Percentiles rank a stretch among this genome's conserved stretches.
Evolutionary conservation across 2,113 vertebrate genomes (phyloP).

Genomic region (Oceanites oceanicus): DNA sequence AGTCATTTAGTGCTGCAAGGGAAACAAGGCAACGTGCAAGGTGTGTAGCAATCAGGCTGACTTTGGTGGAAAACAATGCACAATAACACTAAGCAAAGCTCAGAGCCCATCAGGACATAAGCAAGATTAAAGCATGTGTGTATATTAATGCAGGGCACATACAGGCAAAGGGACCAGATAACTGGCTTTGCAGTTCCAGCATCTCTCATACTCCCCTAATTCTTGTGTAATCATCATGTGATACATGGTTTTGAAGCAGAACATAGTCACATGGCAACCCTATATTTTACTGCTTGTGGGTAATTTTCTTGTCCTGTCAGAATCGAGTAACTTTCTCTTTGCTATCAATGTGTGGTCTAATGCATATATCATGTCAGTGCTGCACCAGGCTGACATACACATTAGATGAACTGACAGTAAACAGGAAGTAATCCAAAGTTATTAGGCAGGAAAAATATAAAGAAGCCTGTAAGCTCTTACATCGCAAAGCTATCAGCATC

Average conservation of each 20-base stretch:
- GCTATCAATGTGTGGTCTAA: conserved; percentile 47
- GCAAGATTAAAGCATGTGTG: neutral
- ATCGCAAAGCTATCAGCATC: neutral
- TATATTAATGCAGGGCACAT: neutral
- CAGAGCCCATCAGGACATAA: neutral
- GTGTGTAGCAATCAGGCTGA: neutral
- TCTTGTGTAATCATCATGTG: neutral
- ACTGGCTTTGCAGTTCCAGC: neutral
- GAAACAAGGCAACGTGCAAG: neutral
- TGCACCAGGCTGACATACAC: conserved; percentile 5
- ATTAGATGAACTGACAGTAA: conserved; percentile 49
- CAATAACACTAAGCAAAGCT: neutral
- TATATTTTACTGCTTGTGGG: conserved; percentile 34
- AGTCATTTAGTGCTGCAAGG: neutral
- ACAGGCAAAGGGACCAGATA: neutral
- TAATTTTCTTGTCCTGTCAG: conserved; percentile 63
- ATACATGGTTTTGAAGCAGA: neutral
- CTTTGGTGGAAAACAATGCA: neutral
- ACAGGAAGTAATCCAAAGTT: conserved; percentile 48
- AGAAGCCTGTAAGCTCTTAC: neutral
- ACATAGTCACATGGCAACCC: neutral
- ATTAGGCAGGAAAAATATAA: neutral
- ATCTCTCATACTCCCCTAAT: neutral
- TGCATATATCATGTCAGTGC: conserved; percentile 39
- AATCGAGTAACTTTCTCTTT: conserved; percentile 36